These are phyloP conservation scores for Tamias sibiricus DNA, from an alignment of 2,113 vertebrate species.

Conservation along the genomic window DNA sequence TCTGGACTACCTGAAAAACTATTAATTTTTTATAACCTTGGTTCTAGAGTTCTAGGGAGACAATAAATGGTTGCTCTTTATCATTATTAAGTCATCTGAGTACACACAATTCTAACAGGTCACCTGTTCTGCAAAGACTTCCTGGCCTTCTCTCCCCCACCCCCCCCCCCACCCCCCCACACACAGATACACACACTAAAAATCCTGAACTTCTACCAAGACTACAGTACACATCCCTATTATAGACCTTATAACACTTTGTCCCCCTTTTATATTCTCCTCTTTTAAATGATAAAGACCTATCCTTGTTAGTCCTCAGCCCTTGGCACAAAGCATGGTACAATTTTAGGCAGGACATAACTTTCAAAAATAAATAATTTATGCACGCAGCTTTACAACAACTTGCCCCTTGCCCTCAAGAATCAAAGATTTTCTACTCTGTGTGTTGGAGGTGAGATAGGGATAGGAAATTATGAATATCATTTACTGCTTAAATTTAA, in stretches of 20 bases:
- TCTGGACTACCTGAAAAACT: not conserved
- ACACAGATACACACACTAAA: not conserved
- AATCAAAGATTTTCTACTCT: not conserved
- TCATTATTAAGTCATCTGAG: not conserved
- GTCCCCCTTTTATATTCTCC: not conserved
- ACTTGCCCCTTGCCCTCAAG: not conserved
- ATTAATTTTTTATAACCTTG: conserved; percentile 12
- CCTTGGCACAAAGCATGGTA: not conserved
- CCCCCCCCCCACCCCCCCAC: not conserved
- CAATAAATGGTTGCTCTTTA: not conserved
- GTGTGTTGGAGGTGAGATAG: not conserved
- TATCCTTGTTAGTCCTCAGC: not conserved
- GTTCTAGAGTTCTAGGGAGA: not conserved
- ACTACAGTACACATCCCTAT: not conserved
- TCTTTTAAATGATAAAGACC: not conserved
- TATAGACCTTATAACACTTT: not conserved
- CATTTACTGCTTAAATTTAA: conserved; percentile 27
- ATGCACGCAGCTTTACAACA: not conserved
- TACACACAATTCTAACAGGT: not conserved
- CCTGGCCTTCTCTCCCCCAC: not conserved
- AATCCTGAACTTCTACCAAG: not conserved
- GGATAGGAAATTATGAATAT: conserved; percentile 22
- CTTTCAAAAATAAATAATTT: not conserved
- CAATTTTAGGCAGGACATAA: not conserved
- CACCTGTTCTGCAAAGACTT: not conserved